Conservation (phyloP, 2,113 vertebrate genomes). For the Etheostoma cragini region DNA sequence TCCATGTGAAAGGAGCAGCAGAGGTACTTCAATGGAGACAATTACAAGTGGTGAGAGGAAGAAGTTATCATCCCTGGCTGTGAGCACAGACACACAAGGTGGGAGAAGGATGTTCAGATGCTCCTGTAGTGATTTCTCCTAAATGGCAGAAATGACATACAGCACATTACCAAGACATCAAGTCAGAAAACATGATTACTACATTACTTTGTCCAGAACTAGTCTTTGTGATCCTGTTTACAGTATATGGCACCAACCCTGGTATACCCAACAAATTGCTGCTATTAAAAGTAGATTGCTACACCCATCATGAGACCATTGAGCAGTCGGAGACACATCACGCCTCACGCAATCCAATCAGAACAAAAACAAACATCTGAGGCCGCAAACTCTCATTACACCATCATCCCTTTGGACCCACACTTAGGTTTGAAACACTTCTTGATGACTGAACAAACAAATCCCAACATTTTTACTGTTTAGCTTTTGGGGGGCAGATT, state of each 20-base stretch:
- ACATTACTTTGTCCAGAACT: slow-evolving; percentile 24
- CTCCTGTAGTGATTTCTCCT: neutral
- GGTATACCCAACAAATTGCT: slow-evolving; percentile 64
- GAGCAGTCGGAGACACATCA: slow-evolving; percentile 60
- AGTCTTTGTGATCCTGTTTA: slow-evolving; percentile 30
- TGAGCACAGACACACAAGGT: neutral
- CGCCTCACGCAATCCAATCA: slow-evolving; percentile 74
- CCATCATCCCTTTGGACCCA: slow-evolving; percentile 54
- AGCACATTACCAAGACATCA: slow-evolving; percentile 7
- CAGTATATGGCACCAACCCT: slow-evolving; percentile 44
- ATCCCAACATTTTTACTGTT: slow-evolving; percentile 72
- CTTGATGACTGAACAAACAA: slow-evolving; percentile 81
- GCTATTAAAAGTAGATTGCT: slow-evolving; percentile 75
- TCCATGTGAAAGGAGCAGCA: slow-evolving; percentile 43
- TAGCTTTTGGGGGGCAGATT: slow-evolving; percentile 71
- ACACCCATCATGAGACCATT: slow-evolving; percentile 53
- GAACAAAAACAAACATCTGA: slow-evolving; percentile 80
- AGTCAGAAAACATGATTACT: slow-evolving; percentile 34
- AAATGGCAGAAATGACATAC: neutral
- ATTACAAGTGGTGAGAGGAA: slow-evolving; percentile 12
- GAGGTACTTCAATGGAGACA: slow-evolving; percentile 35
- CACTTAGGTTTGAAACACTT: slow-evolving; percentile 75
- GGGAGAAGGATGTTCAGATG: slow-evolving; percentile 12
- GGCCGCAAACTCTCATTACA: slow-evolving; percentile 69
- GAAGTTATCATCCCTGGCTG: neutral